phyloP scores from a whole-genome alignment of 2,797 vertebrate species.

The Gorsachius magnificus region DNA sequence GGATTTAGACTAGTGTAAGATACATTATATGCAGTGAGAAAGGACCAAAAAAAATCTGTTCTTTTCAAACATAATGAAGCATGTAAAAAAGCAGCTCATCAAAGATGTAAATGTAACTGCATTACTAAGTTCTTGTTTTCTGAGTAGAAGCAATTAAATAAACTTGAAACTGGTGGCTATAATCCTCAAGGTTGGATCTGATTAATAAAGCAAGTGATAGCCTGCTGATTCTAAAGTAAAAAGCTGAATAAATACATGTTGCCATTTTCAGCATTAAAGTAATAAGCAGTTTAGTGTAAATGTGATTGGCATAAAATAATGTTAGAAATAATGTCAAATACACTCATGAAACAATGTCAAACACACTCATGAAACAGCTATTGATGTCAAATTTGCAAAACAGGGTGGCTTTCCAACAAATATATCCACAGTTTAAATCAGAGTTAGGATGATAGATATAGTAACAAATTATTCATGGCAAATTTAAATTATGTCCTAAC shows the following conservation, averaged over 20 bases:
- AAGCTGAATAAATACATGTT: conserved; percentile 72
- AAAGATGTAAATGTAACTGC: conserved; percentile 42
- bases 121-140: conserved; percentile 62
- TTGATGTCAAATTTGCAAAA: conserved; percentile 64
- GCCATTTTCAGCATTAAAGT: conserved; percentile 71
- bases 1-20: not conserved
- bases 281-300: conserved; percentile 70
- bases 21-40: not conserved
- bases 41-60: not conserved
- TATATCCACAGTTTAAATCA: conserved; percentile 45
- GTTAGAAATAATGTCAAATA: conserved; percentile 60
- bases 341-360: conserved; percentile 44
- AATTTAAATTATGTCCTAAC: conserved; percentile 65
- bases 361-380: conserved; percentile 41
- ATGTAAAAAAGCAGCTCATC: conserved; percentile 52
- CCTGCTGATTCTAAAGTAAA: conserved; percentile 75
- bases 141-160: conserved; percentile 69
- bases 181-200: conserved; percentile 69
- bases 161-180: conserved; percentile 60
- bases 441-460: conserved; percentile 27
- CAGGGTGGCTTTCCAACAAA: conserved; percentile 45
- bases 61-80: conserved; percentile 28
- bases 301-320: conserved; percentile 71
- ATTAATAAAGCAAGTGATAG: conserved; percentile 72
- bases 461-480: conserved; percentile 67